These are phyloP conservation scores for Galerucella pusilla DNA, from an alignment of 2,888 invertebrate genomes.

Conservation along the genomic window DNA sequence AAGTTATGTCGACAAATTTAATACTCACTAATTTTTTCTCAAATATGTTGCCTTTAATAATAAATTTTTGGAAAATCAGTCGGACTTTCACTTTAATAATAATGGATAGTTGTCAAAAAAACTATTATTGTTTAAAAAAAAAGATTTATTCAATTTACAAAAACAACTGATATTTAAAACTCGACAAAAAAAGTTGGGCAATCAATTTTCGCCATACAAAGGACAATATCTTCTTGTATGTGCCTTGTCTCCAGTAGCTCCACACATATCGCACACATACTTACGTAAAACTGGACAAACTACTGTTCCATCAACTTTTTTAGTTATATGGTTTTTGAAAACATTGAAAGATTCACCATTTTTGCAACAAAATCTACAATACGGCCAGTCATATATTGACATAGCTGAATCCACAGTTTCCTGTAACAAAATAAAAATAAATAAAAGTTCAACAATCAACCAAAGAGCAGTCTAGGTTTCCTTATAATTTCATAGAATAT, in stretches of 20 bases:
- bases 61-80: too few relatives aligned
- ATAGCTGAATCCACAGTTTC: not conserved
- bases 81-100: too few relatives aligned
- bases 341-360: slow-evolving; percentile 47
- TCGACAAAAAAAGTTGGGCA: not conserved
- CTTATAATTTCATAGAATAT: too few relatives aligned
- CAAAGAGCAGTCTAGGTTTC: too few relatives aligned
- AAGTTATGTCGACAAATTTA: too few relatives aligned
- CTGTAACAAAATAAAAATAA: slow-evolving; percentile 15
- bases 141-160: too few relatives aligned
- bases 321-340: slow-evolving; percentile 44
- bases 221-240: slow-evolving; percentile 53
- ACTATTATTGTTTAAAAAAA: too few relatives aligned
- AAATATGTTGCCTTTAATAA: too few relatives aligned
- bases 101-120: too few relatives aligned
- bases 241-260: slow-evolving; percentile 48
- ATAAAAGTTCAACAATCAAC: too few relatives aligned
- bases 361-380: slow-evolving; percentile 51
- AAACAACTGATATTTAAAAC: too few relatives aligned
- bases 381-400: not conserved
- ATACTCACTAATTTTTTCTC: too few relatives aligned
- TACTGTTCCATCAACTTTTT: slow-evolving; percentile 40
- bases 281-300: slow-evolving; percentile 49
- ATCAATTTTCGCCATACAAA: not conserved
- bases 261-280: slow-evolving; percentile 47